Conservation (phyloP, 2,113 vertebrate genomes). For the Myodes glareolus region DNA sequence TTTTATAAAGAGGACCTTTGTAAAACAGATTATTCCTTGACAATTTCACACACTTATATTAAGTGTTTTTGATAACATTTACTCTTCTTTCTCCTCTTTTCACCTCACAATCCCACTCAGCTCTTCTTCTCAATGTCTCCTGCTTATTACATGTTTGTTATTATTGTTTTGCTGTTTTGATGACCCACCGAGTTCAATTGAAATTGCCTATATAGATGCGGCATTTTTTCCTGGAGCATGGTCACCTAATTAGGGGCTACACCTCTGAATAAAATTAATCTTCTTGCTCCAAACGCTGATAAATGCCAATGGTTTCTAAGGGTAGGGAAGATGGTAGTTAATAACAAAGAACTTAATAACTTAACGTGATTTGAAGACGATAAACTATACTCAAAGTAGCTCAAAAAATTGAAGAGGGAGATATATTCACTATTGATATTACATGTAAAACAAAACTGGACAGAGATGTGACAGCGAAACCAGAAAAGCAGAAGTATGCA, state of each 20-base stretch:
- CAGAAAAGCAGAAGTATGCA: background rate
- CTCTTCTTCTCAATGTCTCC: background rate
- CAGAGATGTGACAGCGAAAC: background rate
- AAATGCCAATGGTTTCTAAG: background rate
- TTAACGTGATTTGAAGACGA: constrained; percentile 48
- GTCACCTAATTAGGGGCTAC: background rate
- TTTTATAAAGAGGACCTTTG: background rate
- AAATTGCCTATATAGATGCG: background rate
- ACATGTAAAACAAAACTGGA: background rate
- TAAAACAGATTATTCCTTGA: background rate
- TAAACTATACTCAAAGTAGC: background rate
- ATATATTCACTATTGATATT: background rate
- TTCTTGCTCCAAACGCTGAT: too few species aligned
- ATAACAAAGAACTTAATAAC: background rate
- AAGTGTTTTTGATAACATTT: background rate
- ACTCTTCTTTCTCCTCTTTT: background rate
- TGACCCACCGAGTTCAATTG: background rate
- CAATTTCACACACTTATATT: background rate
- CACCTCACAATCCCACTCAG: background rate
- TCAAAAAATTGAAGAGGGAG: background rate
- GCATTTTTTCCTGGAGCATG: too few species aligned
- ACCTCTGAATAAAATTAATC: background rate
- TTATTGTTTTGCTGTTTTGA: background rate
- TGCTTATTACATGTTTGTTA: too few species aligned
- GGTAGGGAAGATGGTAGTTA: background rate